phyloP scores from a whole-genome alignment of 2,113 vertebrate genomes.

The Collichthys lucidus region DNA sequence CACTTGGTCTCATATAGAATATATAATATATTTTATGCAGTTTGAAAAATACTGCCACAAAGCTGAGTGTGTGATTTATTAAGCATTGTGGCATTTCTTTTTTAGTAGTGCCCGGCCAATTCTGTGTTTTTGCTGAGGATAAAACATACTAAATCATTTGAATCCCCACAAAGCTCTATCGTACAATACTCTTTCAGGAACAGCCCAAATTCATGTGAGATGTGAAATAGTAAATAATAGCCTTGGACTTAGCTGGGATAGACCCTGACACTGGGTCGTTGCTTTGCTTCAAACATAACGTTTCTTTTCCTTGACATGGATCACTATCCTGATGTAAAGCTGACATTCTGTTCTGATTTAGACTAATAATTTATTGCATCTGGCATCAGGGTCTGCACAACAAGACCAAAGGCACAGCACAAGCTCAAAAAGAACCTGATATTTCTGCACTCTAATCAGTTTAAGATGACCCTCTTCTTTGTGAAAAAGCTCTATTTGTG shows the following conservation, averaged over 20 bases:
- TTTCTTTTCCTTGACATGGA: constrained; percentile 72
- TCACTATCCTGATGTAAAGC: constrained; percentile 77
- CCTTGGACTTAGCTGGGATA: constrained; percentile 60
- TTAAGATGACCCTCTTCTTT: constrained; percentile 86
- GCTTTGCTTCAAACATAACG: constrained; percentile 72
- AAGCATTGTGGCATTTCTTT: constrained; percentile 27
- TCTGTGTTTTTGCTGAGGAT: constrained; percentile 54
- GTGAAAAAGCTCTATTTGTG: constrained; percentile 83
- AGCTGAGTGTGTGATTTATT: constrained; percentile 47
- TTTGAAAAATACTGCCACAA: constrained; percentile 6
- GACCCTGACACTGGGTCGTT: constrained; percentile 69
- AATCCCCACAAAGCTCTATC: constrained; percentile 48
- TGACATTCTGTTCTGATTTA: constrained; percentile 86
- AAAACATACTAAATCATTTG: constrained; percentile 60
- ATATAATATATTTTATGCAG: neutral
- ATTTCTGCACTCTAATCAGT: constrained; percentile 87
- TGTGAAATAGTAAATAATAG: constrained; percentile 74
- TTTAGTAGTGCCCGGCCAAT: constrained; percentile 41
- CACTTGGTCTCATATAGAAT: neutral
- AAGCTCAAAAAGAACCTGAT: constrained; percentile 77
- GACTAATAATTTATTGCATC: constrained; percentile 86
- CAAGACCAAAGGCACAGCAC: constrained; percentile 81
- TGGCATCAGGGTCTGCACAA: constrained; percentile 80
- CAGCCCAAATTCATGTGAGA: constrained; percentile 61
- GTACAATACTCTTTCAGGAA: constrained; percentile 54